Evolutionary conservation across 2,888 invertebrate genomes (phyloP).

Genomic region (Microctonus aethiopoides): DNA sequence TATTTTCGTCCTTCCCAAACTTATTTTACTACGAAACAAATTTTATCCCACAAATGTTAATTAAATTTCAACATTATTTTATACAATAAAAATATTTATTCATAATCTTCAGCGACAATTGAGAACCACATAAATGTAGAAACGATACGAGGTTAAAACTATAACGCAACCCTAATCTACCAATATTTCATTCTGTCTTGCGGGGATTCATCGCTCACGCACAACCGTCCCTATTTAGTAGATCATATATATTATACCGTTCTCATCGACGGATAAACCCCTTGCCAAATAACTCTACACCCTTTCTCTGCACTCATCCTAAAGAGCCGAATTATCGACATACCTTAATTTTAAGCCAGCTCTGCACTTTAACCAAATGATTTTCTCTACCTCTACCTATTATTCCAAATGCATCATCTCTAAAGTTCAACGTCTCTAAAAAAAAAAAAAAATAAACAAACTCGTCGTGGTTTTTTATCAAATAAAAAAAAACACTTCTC

Average conservation of each 20-base stretch:
- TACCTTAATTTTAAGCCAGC: conserved; percentile 33
- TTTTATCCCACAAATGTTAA: too few relatives aligned
- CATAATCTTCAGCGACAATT: conserved; percentile 38
- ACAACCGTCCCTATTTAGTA: conserved; percentile 58
- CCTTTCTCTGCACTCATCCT: conserved; percentile 27
- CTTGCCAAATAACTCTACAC: conserved; percentile 47
- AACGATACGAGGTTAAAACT: conserved; percentile 61
- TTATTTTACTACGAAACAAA: too few relatives aligned
- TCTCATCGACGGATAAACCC: conserved; percentile 59
- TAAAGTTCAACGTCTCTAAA: background rate
- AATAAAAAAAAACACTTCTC: too few relatives aligned
- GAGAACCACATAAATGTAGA: conserved; percentile 56
- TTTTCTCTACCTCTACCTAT: conserved; percentile 5
- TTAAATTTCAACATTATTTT: too few relatives aligned
- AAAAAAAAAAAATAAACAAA: too few relatives aligned
- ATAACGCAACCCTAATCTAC: conserved; percentile 60
- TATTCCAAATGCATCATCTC: conserved; percentile 1
- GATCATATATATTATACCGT: conserved; percentile 57
- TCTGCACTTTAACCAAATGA: background rate
- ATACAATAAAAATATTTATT: background rate
- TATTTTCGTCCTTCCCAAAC: background rate
- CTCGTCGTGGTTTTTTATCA: too few relatives aligned
- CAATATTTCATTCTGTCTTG: conserved; percentile 63
- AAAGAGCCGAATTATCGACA: conserved; percentile 43
- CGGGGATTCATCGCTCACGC: conserved; percentile 60